phyloP scores from a whole-genome alignment of 2,888 invertebrate species.

The Stramonita haemastoma region DNA sequence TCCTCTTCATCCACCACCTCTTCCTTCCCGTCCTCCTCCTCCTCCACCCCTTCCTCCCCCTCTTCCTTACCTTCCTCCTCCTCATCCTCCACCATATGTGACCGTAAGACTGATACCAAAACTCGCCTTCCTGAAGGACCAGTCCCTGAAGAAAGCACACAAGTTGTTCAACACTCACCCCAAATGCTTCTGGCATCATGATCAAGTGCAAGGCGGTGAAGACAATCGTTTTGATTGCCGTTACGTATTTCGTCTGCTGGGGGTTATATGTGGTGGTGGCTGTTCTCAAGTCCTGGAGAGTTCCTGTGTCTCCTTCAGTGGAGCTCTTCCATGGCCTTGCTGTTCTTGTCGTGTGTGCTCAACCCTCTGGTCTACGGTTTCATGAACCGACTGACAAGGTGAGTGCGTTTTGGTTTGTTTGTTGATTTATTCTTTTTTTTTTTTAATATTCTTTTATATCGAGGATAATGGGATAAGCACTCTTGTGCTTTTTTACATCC shows the following conservation, averaged over 20 bases:
- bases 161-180: neutral
- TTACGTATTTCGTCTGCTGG: slow-evolving; percentile 61
- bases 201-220: slow-evolving; percentile 64
- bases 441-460: too few relatives aligned
- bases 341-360: slow-evolving; percentile 58
- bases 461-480: too few relatives aligned
- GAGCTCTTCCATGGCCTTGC: slow-evolving; percentile 57
- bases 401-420: neutral
- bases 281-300: slow-evolving; percentile 39
- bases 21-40: neutral
- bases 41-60: slow-evolving; percentile 14
- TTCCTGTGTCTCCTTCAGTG: slow-evolving; percentile 42
- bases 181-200: slow-evolving; percentile 22
- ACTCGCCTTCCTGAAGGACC: neutral
- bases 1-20: neutral
- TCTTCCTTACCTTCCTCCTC: neutral
- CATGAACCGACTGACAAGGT: slow-evolving; percentile 62
- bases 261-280: slow-evolving; percentile 57
- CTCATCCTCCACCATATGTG: neutral
- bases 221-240: slow-evolving; percentile 61
- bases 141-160: neutral
- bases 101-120: too few relatives aligned
- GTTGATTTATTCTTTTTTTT: neutral
- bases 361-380: slow-evolving; percentile 66
- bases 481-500: too few relatives aligned